Conservation (phyloP, 1,140 invertebrate genomes). For the Dendroctonus valens region DNA sequence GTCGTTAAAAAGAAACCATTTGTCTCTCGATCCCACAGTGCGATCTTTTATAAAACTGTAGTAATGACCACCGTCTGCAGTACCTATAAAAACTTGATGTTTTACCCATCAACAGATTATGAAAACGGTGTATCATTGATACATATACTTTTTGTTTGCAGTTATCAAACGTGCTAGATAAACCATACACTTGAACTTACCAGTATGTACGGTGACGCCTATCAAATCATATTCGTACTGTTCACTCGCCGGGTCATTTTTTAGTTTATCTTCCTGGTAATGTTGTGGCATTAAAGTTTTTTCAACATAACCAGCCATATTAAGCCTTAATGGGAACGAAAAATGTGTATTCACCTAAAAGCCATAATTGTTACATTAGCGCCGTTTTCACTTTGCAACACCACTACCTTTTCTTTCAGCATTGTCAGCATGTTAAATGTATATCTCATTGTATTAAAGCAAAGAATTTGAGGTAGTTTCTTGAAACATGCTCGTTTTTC, state of each 20-base stretch:
- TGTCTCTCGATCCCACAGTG: conserved; percentile 70
- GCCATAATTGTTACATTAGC: background rate
- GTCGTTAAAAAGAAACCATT: conserved; percentile 95
- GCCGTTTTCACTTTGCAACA: background rate
- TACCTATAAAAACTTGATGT: conserved; percentile 49
- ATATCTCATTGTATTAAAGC: conserved; percentile 97
- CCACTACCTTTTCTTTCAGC: conserved; percentile 80
- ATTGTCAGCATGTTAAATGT: conserved; percentile 98
- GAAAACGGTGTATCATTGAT: too few species aligned
- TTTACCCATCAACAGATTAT: too few species aligned
- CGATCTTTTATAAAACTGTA: conserved; percentile 93
- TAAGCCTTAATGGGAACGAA: conserved; percentile 89
- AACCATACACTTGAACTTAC: conserved; percentile 46
- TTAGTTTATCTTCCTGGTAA: conserved; percentile 66
- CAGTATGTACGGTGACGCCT: conserved; percentile 94
- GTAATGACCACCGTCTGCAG: conserved; percentile 94
- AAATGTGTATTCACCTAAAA: conserved; percentile 87
- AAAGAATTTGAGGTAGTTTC: conserved; percentile 87
- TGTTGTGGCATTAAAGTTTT: conserved; percentile 89
- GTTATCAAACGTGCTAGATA: too few species aligned
- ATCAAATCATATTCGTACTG: conserved; percentile 86
- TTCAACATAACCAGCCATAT: conserved; percentile 94
- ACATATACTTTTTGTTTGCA: too few species aligned
- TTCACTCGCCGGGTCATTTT: conserved; percentile 56
- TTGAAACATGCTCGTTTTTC: conserved; percentile 95